Percentiles rank a stretch among this genome's conserved stretches.
These are phyloP conservation scores for Hypercompe scribonia DNA, from an alignment of 2,888 invertebrate genomes.

Conservation along the genomic window DNA sequence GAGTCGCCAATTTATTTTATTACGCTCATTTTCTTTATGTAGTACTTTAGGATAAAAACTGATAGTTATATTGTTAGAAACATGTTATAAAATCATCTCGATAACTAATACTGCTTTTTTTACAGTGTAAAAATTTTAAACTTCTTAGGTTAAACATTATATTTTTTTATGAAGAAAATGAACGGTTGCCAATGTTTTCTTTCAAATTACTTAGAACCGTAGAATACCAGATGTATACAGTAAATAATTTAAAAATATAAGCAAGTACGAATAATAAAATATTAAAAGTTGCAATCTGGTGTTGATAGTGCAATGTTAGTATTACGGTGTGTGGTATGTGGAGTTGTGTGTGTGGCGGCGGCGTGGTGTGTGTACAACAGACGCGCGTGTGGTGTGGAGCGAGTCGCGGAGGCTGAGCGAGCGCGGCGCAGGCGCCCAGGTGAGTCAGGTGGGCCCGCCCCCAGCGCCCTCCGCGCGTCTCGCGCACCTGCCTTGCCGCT, in stretches of 20 bases:
- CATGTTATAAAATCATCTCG: slow-evolving; percentile 1
- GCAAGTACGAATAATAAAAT: slow-evolving; percentile 45
- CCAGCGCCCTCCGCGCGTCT: slow-evolving; percentile 76
- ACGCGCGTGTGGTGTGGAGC: slow-evolving; percentile 41
- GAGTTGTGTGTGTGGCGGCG: slow-evolving; percentile 31
- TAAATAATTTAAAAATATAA: neutral
- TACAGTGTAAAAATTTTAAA: neutral
- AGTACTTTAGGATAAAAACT: slow-evolving; percentile 19
- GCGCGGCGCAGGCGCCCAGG: slow-evolving; percentile 85
- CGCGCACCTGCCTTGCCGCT: slow-evolving; percentile 81
- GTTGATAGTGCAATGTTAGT: slow-evolving; percentile 17
- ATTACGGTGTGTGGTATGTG: slow-evolving; percentile 41
- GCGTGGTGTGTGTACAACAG: slow-evolving; percentile 38
- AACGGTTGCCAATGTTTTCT: neutral
- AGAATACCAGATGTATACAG: neutral
- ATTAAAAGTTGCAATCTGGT: slow-evolving; percentile 38
- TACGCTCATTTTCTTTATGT: slow-evolving; percentile 48
- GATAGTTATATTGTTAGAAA: slow-evolving; percentile 30
- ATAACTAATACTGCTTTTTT: neutral
- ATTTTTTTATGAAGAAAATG: too few relatives aligned
- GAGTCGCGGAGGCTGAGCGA: slow-evolving; percentile 56
- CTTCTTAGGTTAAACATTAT: neutral
- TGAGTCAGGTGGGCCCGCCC: slow-evolving; percentile 85
- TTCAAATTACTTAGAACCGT: neutral
- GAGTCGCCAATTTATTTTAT: slow-evolving; percentile 57